Percentiles rank a stretch among this genome's conserved stretches.
Conservation (phyloP, 2,797 vertebrate genomes). For the Acanthurus lineatus region DNA sequence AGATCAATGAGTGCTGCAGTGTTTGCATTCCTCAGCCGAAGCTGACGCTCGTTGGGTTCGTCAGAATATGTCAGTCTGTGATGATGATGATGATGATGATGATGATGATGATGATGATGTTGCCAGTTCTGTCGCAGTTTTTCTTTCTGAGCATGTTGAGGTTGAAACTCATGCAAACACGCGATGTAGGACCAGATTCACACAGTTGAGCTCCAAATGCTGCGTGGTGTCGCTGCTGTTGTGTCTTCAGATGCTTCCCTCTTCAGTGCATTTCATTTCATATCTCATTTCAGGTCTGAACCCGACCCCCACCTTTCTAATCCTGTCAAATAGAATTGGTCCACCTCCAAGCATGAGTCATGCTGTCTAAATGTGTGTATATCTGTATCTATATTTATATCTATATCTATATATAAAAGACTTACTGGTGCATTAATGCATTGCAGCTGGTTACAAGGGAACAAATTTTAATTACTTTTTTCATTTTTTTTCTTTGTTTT, state of each 20-base stretch:
- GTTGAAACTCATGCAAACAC: slow-evolving; percentile 17
- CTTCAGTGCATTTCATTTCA: slow-evolving; percentile 53
- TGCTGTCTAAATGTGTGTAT: no score
- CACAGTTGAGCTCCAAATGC: slow-evolving; percentile 39
- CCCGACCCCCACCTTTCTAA: slow-evolving; percentile 15
- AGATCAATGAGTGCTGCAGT: slow-evolving; percentile 45
- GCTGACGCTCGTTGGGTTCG: slow-evolving; percentile 40
- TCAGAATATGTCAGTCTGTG: slow-evolving; percentile 46
- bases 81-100: slow-evolving; percentile 22
- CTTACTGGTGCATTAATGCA: no score
- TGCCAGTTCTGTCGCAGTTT: slow-evolving; percentile 40
- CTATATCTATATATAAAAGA: no score
- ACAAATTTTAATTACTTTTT: no score
- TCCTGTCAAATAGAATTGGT: slow-evolving; percentile 53
- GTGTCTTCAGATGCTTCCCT: slow-evolving; percentile 43
- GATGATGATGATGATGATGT: slow-evolving; percentile 29
- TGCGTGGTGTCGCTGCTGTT: slow-evolving; percentile 22
- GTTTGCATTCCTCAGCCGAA: slow-evolving; percentile 65
- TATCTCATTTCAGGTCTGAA: slow-evolving; percentile 30
- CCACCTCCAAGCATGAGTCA: neutral
- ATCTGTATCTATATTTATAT: no score
- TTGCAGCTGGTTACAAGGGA: no score
- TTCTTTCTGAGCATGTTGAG: slow-evolving; percentile 59
- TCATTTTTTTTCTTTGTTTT: neutral
- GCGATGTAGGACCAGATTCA: slow-evolving; percentile 21